A percentile compares a stretch with the other conserved stretches of the same genome.
Evolutionary conservation across 2,888 invertebrate species (phyloP).

Genomic region (Perizoma affinitatum): DNA sequence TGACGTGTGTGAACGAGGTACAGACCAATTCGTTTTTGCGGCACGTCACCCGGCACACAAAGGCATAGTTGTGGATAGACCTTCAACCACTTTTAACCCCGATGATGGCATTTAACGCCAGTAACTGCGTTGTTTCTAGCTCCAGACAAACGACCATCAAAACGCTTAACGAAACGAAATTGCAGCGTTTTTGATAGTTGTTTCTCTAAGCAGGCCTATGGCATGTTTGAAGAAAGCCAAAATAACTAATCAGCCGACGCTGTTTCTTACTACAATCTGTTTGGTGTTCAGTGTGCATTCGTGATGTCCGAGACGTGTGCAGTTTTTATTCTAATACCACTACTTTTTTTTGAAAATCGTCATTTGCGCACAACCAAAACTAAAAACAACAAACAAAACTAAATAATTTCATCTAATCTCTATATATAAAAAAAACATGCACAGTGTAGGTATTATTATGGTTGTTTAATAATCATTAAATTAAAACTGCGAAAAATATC

Average conservation of each 20-base stretch:
- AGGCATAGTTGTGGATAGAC: neutral
- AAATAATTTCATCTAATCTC: slow-evolving; percentile 50
- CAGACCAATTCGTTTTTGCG: no score
- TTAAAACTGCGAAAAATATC: slow-evolving; percentile 41
- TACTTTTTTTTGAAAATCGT: slow-evolving; percentile 15
- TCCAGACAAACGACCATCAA: slow-evolving; percentile 6
- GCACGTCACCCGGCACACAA: no score
- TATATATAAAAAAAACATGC: slow-evolving; percentile 47
- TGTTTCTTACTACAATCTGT: slow-evolving; percentile 58
- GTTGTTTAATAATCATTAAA: slow-evolving; percentile 38
- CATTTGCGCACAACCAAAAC: slow-evolving; percentile 20
- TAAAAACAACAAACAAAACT: slow-evolving; percentile 39
- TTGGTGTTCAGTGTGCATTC: slow-evolving; percentile 82
- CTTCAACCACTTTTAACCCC: slow-evolving; percentile 19
- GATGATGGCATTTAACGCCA: slow-evolving; percentile 65
- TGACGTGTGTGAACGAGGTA: no score
- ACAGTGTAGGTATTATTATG: no score
- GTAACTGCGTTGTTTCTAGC: slow-evolving; percentile 44
- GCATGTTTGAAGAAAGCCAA: slow-evolving; percentile 65
- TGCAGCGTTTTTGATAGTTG: slow-evolving; percentile 6
- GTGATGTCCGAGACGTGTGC: slow-evolving; percentile 52
- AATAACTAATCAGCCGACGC: slow-evolving; percentile 66
- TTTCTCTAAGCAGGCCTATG: slow-evolving; percentile 44
- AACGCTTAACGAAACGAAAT: no score
- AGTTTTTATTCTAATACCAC: slow-evolving; percentile 50